Base-by-base conservation (phyloP, 2,797 vertebrate genomes). In the Tadarida brasiliensis region DNA sequence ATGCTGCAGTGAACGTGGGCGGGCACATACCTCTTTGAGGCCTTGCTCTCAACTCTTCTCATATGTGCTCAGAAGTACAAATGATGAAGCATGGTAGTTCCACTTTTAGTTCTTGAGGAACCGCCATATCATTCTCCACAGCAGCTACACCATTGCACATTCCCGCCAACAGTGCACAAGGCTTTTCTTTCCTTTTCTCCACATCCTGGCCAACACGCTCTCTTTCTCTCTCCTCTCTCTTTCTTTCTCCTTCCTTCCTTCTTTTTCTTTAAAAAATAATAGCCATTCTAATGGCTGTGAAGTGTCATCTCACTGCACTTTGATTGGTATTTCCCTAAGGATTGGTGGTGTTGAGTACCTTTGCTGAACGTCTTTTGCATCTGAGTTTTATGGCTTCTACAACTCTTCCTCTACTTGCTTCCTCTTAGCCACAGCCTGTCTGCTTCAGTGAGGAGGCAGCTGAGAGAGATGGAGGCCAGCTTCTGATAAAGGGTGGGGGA, bases 181-280 rank as follows among this genome's bases (percentile, higher is more conserved):
- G 11, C n/a, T 61, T 73, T 87, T 85, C 70, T 71, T 93, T 90
- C 71, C 81, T 74, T 74, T 94, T 77, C 68, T 91, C 39, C 22
- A 56, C 20, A 15, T 57, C 56, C 74, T 85, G 26, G 15, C 51
- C 39, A 39, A 16, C 15, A 26, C 67, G 65, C 19, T 77, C 35
- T 68, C 30, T 28, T 26, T 73, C 51, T 24, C 49, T 63, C 30
- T 12, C 7, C 57, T 9, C 24, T 61, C 59, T 10, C 19, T 8
- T 28, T 26, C 26, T 24, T 24, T 28, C 10, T 63, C 4, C 12
- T 28, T 11, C 26, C 59, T 59, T 59, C 57, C 22, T 59, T 59
- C 10, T 59, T 57, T 57, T 17, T 61, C 28, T 63, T 63, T 30
- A 28, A 6, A 33, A 74, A 74, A 74, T 35, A 68, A 51, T 22